Percentiles rank a stretch among this genome's conserved stretches.
These are phyloP conservation scores for Rhombomys opimus DNA, from an alignment of 2,113 vertebrate species.

Conservation along the genomic window DNA sequence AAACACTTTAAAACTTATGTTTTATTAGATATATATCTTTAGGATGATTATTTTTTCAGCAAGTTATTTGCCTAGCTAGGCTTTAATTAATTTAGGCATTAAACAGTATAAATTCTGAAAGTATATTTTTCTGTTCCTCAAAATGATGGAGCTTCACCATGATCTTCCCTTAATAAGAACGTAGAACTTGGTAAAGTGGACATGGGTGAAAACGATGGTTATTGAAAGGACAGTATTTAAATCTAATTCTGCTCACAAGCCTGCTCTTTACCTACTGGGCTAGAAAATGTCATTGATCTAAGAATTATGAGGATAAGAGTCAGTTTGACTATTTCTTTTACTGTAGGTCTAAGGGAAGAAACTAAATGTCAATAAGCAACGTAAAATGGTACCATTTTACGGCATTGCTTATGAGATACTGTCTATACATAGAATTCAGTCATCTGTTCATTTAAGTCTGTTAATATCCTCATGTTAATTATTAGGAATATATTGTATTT, in stretches of 20 bases:
- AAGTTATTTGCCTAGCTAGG: background rate
- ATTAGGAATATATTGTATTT: background rate
- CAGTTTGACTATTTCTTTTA: background rate
- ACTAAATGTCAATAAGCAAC: background rate
- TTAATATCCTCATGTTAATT: background rate
- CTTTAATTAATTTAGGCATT: background rate
- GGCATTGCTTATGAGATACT: background rate
- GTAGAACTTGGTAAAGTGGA: background rate
- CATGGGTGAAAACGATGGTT: background rate
- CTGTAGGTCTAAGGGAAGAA: background rate
- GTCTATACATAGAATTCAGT: background rate
- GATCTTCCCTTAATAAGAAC: background rate
- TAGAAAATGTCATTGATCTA: background rate
- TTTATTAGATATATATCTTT: background rate
- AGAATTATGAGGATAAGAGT: background rate
- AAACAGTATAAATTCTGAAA: background rate
- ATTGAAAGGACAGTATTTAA: background rate
- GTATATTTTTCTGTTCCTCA: background rate
- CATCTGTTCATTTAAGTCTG: background rate
- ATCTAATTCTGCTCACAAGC: background rate
- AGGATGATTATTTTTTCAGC: background rate
- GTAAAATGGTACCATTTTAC: background rate
- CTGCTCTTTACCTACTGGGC: background rate
- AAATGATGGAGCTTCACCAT: background rate
- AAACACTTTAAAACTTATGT: background rate